Percentiles rank a stretch among this genome's conserved stretches.
Conservation (phyloP, 1,140 invertebrate genomes). For the Melipona quadrifasciata region DNA sequence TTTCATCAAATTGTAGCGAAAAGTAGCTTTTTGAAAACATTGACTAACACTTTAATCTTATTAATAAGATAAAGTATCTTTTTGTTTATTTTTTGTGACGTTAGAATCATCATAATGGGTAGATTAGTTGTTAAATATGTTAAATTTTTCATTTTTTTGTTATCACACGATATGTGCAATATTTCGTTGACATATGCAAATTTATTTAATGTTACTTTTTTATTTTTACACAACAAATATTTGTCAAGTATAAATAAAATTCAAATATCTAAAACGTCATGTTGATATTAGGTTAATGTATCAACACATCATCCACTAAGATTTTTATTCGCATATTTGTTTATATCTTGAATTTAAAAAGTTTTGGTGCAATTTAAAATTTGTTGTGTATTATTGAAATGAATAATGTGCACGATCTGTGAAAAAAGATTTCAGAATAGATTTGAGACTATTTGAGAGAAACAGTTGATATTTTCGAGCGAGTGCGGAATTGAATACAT, state of each 20-base stretch:
- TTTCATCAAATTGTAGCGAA: neutral
- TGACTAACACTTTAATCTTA: neutral
- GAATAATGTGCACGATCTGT: no score
- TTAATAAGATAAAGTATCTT: neutral
- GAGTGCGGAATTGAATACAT: no score
- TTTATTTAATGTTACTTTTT: neutral
- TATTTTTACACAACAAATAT: no score
- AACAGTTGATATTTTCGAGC: no score
- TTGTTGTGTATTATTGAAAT: no score
- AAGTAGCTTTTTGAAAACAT: no score
- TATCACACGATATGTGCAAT: neutral
- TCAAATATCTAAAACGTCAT: neutral
- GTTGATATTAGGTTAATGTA: neutral
- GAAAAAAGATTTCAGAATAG: no score
- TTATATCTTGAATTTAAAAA: neutral
- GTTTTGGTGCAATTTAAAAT: no score
- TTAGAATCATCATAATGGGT: neutral
- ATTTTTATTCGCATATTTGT: neutral
- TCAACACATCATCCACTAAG: no score
- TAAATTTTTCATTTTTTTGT: neutral
- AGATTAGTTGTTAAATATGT: neutral
- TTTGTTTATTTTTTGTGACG: neutral
- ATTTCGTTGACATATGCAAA: no score
- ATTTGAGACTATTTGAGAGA: no score
- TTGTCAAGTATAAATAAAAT: neutral